Evolutionary conservation across 2,797 vertebrate species (phyloP).

Genomic region (Moxostoma hubbsi): DNA sequence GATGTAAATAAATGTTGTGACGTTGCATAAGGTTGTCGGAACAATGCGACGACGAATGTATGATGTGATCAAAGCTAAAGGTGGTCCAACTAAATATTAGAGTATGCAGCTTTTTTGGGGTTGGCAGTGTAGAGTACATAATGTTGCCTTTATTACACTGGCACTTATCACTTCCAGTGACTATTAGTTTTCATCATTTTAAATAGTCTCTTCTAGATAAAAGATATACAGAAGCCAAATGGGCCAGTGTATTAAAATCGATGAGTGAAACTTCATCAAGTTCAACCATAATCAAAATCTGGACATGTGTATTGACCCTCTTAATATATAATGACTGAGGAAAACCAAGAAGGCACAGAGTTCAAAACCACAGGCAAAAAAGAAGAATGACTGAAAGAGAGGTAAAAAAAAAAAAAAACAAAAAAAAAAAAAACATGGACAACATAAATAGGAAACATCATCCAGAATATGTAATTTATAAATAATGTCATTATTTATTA

Average conservation of each 20-base stretch:
- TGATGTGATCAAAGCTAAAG: too few species aligned
- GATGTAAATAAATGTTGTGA: too few species aligned
- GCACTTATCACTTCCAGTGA: not conserved
- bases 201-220: constrained; percentile 38
- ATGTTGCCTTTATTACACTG: too few species aligned
- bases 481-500: constrained; percentile 58
- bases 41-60: too few species aligned
- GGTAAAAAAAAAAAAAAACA: not conserved
- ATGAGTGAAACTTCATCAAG: constrained; percentile 48
- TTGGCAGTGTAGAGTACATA: too few species aligned
- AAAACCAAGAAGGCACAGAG: constrained; percentile 40
- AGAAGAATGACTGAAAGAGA: constrained; percentile 16
- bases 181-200: constrained; percentile 46
- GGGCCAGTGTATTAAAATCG: constrained; percentile 13
- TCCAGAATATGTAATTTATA: constrained; percentile 64
- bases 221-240: constrained; percentile 43
- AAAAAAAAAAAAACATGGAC: not conserved
- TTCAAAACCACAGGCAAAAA: constrained; percentile 24
- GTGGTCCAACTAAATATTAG: too few species aligned
- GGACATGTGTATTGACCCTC: constrained; percentile 43
- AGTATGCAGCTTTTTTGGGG: too few species aligned
- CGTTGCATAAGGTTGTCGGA: too few species aligned
- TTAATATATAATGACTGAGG: constrained; percentile 62
- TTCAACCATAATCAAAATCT: constrained; percentile 52
- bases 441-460: constrained; percentile 57